Conservation (phyloP, 2,888 invertebrate genomes). For the Congeria kusceri region DNA sequence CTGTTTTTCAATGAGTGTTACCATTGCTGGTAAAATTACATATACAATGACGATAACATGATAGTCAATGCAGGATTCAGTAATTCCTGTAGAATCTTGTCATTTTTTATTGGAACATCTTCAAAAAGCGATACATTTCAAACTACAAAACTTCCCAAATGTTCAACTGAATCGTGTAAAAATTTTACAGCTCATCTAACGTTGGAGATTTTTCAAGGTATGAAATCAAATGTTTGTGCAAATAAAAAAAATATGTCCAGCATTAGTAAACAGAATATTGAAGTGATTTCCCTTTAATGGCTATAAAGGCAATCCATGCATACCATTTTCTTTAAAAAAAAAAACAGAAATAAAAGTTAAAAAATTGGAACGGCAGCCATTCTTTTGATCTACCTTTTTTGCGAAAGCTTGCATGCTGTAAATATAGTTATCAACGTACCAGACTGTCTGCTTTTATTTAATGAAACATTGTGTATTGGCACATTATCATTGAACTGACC, state of each 20-base stretch:
- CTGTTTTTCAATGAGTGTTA: constrained; percentile 5
- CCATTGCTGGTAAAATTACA: constrained; percentile 7
- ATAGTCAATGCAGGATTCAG: neutral
- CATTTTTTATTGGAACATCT: constrained; percentile 12
- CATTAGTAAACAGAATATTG: constrained; percentile 46
- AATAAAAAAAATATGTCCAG: constrained; percentile 40
- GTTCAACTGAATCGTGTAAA: neutral
- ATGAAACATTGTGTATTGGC: constrained; percentile 15
- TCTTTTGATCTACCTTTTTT: constrained; percentile 31
- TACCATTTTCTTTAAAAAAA: constrained; percentile 36
- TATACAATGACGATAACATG: constrained; percentile 10
- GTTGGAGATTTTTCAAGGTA: neutral
- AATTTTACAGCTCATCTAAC: neutral
- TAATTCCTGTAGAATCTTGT: constrained; percentile 11
- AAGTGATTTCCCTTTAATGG: constrained; percentile 39
- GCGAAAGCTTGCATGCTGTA: constrained; percentile 9
- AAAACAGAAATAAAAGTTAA: constrained; percentile 33
- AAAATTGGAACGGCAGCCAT: constrained; percentile 42
- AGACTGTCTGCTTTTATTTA: neutral
- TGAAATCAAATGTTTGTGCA: constrained; percentile 16
- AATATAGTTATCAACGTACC: neutral
- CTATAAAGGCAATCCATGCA: constrained; percentile 27
- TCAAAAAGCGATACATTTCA: neutral
- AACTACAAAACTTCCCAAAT: neutral
- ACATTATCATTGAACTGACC: constrained; percentile 14